phyloP scores from a whole-genome alignment of 2,888 invertebrate species.

The Lasioglossum marginatum region DNA sequence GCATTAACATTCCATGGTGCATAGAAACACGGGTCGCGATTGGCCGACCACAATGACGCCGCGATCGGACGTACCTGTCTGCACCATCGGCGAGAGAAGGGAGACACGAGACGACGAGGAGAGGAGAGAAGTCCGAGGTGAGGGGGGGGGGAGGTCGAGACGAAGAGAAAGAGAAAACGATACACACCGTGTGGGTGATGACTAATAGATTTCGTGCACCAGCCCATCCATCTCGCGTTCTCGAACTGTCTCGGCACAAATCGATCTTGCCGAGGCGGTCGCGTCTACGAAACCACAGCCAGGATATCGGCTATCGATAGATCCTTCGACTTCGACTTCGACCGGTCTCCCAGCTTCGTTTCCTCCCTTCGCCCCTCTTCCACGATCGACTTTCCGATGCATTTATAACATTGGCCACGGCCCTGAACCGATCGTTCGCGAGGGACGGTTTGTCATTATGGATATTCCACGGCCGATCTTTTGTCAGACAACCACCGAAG shows the following conservation, averaged over 20 bases:
- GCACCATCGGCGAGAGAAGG: conserved; percentile 58
- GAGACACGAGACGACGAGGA: conserved; percentile 10
- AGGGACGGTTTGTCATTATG: conserved; percentile 68
- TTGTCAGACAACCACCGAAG: conserved; percentile 31
- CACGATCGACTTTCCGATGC: conserved; percentile 55
- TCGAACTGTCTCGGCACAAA: conserved; percentile 75
- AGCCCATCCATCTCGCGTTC: conserved; percentile 80
- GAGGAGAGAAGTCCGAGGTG: conserved; percentile 8
- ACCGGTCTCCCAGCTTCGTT: conserved; percentile 50
- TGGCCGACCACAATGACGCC: conserved; percentile 59
- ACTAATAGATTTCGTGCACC: conserved; percentile 82
- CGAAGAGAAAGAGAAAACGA: conserved; percentile 19
- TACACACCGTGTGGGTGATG: conserved; percentile 79
- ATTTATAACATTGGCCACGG: conserved; percentile 77
- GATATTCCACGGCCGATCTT: conserved; percentile 35
- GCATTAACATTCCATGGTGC: conserved; percentile 68
- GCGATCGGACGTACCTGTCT: conserved; percentile 72
- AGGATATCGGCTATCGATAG: conserved; percentile 72
- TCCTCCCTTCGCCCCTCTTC: conserved; percentile 12
- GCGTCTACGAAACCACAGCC: conserved; percentile 59
- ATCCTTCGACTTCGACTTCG: conserved; percentile 46
- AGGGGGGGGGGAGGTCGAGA: not conserved
- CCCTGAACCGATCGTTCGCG: conserved; percentile 67
- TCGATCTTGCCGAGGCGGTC: conserved; percentile 73
- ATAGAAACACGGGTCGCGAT: conserved; percentile 59